Evolutionary conservation across 2,113 vertebrate genomes (phyloP).

Genomic region (Aphyosemion australe): DNA sequence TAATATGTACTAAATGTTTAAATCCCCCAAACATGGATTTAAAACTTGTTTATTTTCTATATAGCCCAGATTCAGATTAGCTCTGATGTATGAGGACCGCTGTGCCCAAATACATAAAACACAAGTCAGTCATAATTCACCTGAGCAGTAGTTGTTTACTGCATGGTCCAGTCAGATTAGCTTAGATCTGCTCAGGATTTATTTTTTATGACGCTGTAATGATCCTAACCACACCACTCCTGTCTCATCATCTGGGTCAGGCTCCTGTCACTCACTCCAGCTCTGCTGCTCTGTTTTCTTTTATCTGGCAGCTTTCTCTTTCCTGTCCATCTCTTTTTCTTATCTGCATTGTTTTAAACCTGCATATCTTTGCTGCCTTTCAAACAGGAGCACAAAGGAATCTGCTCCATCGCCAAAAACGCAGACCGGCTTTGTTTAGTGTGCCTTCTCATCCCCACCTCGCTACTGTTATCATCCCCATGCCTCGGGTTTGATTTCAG

Average conservation of each 20-base stretch:
- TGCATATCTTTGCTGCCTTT: conserved; percentile 44
- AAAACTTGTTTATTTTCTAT: too few species aligned
- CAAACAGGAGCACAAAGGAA: conserved; percentile 45
- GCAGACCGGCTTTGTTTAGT: conserved; percentile 41
- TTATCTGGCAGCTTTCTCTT: conserved; percentile 17
- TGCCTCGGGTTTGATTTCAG: conserved; percentile 37
- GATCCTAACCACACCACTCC: conserved; percentile 13
- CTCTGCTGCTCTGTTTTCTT: conserved; percentile 9
- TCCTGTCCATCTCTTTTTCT: neutral
- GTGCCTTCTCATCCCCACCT: neutral
- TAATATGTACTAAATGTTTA: too few species aligned
- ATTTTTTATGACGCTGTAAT: conserved; percentile 23
- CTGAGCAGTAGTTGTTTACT: conserved; percentile 37
- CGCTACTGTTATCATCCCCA: conserved; percentile 36
- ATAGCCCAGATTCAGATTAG: conserved; percentile 5
- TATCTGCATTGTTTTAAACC: conserved; percentile 35
- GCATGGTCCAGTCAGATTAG: conserved; percentile 13
- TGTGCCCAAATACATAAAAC: conserved; percentile 23
- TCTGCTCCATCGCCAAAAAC: conserved; percentile 39
- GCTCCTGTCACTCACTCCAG: conserved; percentile 15
- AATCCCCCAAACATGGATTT: too few species aligned
- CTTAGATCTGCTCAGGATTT: conserved; percentile 2
- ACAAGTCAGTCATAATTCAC: conserved; percentile 19
- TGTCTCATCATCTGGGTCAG: conserved; percentile 20
- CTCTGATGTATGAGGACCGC: conserved; percentile 11